Base-by-base conservation (phyloP, 2,113 vertebrate genomes). In the Ardeotis arabs region DNA sequence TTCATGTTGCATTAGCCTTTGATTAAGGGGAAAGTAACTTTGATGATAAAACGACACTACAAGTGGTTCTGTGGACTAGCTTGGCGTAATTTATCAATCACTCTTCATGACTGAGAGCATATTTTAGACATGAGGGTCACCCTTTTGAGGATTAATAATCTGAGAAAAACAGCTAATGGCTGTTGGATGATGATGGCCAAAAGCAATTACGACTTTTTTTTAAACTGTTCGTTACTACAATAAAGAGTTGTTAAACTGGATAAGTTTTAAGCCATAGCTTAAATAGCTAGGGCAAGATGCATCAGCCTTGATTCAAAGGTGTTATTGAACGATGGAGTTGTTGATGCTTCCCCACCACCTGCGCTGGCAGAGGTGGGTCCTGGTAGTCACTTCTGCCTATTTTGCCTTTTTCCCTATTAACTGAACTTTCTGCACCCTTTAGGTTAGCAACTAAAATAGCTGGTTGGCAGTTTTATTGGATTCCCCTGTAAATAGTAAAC, bases 1-100 rank as follows among this genome's bases (percentile, higher is more conserved):
- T 96, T 94, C 85, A 72, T 87, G 82, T 97, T 94, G 83, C 60
- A 55, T 95, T 94, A 96, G 81, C 79, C 90, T 95, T 91, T 95
- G 87, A 96, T 97, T 93, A 96, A 95, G 93, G 93, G 78, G 66
- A 67, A 77, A 93, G 37, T 69, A 64, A 93, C 90, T 76, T 90
- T 75, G 85, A 55, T 94, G 94, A 93, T 96, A 92, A 97, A 96
- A 91, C 29, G 41, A 47, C 41, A 62, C 70, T 87, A 45, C 56
- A 87, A 67, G 29, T 60, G 78, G 39, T 77, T 56, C 45, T 80
- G 19, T 44, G 75, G 52, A 17, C 60, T 33, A n/a, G 70, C 87
- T 52, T 81, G 69, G 62, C 44, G 50, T 81, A 59, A 93, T 64
- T 89, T 44, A 81, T 78, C 90, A 20, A 27, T 63, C n/a, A 8